phyloP scores from a whole-genome alignment of 1,140 invertebrate species.

The Hermetia illucens region DNA sequence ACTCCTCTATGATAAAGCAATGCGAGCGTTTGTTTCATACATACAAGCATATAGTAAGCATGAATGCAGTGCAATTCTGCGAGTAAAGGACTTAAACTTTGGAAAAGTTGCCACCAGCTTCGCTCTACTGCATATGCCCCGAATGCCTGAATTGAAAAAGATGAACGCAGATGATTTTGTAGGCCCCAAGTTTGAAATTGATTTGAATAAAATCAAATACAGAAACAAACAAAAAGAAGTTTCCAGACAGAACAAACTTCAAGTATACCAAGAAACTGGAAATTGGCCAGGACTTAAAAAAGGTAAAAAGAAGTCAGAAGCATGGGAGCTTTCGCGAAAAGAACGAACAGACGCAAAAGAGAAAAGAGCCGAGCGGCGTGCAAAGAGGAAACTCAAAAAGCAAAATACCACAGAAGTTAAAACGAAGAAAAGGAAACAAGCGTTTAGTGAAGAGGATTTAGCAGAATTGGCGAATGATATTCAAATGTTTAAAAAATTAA shows the following conservation, averaged over 20 bases:
- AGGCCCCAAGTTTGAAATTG: slow-evolving; percentile 40
- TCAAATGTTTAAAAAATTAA: slow-evolving; percentile 73
- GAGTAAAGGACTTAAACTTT: slow-evolving; percentile 79
- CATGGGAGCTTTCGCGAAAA: slow-evolving; percentile 72
- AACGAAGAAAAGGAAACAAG: slow-evolving; percentile 35
- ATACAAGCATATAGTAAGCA: slow-evolving; percentile 90
- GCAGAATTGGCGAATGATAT: slow-evolving; percentile 72
- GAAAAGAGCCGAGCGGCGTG: slow-evolving; percentile 42
- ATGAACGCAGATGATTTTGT: slow-evolving; percentile 50
- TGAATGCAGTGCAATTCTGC: slow-evolving; percentile 82
- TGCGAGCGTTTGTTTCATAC: slow-evolving; percentile 90
- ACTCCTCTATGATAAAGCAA: slow-evolving; percentile 73
- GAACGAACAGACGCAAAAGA: slow-evolving; percentile 52
- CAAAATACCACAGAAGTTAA: slow-evolving; percentile 25
- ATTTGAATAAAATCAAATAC: slow-evolving; percentile 66
- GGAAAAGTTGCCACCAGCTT: slow-evolving; percentile 75
- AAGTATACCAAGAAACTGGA: slow-evolving; percentile 57
- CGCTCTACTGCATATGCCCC: slow-evolving; percentile 77
- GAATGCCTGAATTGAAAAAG: slow-evolving; percentile 87
- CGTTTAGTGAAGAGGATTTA: slow-evolving; percentile 59
- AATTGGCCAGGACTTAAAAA: slow-evolving; percentile 56
- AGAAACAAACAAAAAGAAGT: slow-evolving; percentile 68
- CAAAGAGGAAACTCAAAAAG: slow-evolving; percentile 37
- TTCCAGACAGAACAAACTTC: slow-evolving; percentile 54
- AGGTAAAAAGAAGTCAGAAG: slow-evolving; percentile 44